phyloP scores from a whole-genome alignment of 2,113 vertebrate species.

The Strigops habroptila region DNA sequence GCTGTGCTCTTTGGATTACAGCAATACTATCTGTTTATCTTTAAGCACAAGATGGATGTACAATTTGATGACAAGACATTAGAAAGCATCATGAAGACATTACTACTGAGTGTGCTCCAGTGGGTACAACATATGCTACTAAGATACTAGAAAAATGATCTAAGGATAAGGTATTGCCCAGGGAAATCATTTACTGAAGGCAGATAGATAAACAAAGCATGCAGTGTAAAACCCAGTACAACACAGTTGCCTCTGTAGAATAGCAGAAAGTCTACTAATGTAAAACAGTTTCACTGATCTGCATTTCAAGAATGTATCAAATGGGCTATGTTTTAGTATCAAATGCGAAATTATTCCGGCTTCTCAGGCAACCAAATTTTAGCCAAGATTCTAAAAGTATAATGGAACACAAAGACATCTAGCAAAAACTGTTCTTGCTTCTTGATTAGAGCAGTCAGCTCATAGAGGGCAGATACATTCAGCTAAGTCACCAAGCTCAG shows the following conservation, averaged over 20 bases:
- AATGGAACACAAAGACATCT: not conserved
- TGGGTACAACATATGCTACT: conserved; percentile 30
- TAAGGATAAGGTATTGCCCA: conserved; percentile 57
- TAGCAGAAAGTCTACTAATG: not conserved
- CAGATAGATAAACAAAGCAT: conserved; percentile 62
- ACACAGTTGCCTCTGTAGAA: not conserved
- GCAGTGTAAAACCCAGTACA: not conserved
- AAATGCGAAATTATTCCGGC: not conserved
- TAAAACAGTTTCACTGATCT: not conserved
- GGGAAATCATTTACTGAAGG: conserved; percentile 53
- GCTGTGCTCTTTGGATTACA: conserved; percentile 6
- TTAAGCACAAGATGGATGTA: conserved; percentile 26
- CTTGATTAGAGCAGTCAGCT: not conserved
- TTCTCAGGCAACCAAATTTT: not conserved
- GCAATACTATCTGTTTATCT: conserved; percentile 45
- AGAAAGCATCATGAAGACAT: conserved; percentile 57
- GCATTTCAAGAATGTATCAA: not conserved
- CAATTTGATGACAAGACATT: conserved; percentile 38
- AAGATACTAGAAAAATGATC: conserved; percentile 50
- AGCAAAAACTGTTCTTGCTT: not conserved
- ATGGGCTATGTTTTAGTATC: not conserved
- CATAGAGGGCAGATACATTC: not conserved
- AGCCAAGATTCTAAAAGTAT: not conserved
- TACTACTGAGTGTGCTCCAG: conserved; percentile 6
- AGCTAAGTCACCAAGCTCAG: not conserved